These are phyloP conservation scores for Laupala kohalensis DNA, from an alignment of 1,140 invertebrate genomes.

Conservation along the genomic window DNA sequence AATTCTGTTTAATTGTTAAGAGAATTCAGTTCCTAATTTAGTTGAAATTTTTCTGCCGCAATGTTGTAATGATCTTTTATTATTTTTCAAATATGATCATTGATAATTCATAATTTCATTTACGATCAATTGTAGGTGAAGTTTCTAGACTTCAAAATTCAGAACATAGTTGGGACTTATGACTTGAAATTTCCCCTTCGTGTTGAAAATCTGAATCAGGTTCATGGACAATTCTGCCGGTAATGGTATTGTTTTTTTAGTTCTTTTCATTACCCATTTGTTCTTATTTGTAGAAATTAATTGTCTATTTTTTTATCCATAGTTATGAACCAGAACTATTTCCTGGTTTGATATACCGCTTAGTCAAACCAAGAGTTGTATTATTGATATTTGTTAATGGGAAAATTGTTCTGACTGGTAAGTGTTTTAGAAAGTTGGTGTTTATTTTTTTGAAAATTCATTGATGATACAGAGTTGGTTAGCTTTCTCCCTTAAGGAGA, in stretches of 20 bases:
- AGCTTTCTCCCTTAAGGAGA: too few species aligned
- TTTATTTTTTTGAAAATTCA: too few species aligned
- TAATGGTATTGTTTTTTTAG: constrained; percentile 21
- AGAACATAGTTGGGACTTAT: constrained; percentile 97
- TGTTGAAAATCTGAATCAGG: constrained; percentile 85
- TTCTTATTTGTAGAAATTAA: neutral
- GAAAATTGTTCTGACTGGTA: constrained; percentile 90
- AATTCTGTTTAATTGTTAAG: neutral
- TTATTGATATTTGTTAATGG: constrained; percentile 96
- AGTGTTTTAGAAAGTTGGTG: too few species aligned
- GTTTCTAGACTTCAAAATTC: constrained; percentile 94
- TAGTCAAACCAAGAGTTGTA: constrained; percentile 92
- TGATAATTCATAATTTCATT: neutral
- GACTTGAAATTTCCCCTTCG: constrained; percentile 96
- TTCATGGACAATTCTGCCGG: constrained; percentile 91
- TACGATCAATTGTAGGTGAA: constrained; percentile 54
- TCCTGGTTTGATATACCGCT: constrained; percentile 92
- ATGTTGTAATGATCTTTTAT: too few species aligned
- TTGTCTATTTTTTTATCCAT: constrained; percentile 19
- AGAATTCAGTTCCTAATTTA: constrained; percentile 3
- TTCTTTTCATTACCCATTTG: neutral
- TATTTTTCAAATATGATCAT: neutral
- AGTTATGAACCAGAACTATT: constrained; percentile 84
- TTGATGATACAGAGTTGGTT: too few species aligned
- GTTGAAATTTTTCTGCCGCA: too few species aligned